A percentile compares a stretch with the other conserved stretches of the same genome.
These are phyloP conservation scores for Patiria pectinifera DNA, from an alignment of 53 echinoderm and acorn worm species.

Conservation along the genomic window DNA sequence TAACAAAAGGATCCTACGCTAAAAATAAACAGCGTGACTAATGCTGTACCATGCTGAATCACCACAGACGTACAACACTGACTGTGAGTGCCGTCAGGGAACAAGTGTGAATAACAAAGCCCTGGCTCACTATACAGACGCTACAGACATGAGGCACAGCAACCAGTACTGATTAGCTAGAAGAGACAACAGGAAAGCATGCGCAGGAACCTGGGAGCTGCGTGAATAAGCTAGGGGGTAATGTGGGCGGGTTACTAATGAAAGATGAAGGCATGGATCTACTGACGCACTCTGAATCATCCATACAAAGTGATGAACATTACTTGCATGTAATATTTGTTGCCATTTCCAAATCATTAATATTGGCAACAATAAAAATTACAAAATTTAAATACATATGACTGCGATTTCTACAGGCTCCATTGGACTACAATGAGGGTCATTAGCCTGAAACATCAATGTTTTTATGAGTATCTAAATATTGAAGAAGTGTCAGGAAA, in stretches of 20 bases:
- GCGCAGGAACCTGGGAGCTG: background rate
- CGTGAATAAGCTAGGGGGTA: background rate
- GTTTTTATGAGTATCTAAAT: background rate
- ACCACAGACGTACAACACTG: slow-evolving; percentile 6
- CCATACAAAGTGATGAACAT: background rate
- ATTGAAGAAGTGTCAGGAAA: background rate
- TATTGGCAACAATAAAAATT: background rate
- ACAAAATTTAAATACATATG: background rate
- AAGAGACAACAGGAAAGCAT: slow-evolving; percentile 2
- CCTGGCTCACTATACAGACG: background rate
- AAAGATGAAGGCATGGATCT: slow-evolving; percentile 20
- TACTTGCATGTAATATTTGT: background rate
- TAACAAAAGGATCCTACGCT: slow-evolving; percentile 26
- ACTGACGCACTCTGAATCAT: slow-evolving; percentile 62
- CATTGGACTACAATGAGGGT: background rate
- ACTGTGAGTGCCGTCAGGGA: background rate
- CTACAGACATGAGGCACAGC: background rate
- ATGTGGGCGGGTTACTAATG: slow-evolving; percentile 14
- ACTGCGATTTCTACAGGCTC: background rate
- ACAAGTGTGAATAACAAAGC: background rate
- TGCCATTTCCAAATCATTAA: background rate
- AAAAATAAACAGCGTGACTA: slow-evolving; percentile 57
- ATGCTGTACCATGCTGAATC: slow-evolving; percentile 30
- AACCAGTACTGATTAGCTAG: background rate
- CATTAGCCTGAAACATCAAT: background rate